Conservation (phyloP, 2,888 invertebrate species). For the Criorhina ranunculi region DNA sequence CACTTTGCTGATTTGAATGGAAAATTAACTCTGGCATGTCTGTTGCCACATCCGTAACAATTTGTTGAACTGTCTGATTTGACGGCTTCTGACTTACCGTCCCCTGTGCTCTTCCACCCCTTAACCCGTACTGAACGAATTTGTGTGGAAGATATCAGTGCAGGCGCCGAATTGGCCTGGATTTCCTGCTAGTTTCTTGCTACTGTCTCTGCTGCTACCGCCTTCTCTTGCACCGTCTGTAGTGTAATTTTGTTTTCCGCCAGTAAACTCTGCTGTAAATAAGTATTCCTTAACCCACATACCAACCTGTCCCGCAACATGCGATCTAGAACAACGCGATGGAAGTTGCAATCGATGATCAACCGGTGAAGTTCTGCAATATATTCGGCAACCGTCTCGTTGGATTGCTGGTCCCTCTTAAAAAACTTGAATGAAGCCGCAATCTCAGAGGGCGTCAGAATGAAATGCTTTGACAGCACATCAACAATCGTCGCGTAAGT, state of each 20-base stretch:
- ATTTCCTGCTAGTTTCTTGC: slow-evolving; percentile 19
- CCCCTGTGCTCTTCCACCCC: neutral
- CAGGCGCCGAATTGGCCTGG: neutral
- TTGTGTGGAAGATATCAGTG: neutral
- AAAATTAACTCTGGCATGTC: neutral
- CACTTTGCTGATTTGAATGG: slow-evolving; percentile 9
- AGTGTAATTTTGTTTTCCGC: slow-evolving; percentile 55
- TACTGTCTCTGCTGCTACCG: slow-evolving; percentile 52
- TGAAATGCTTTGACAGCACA: slow-evolving; percentile 36
- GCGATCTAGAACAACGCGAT: no score
- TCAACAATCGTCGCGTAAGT: neutral
- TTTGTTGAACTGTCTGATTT: neutral
- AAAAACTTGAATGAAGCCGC: slow-evolving; percentile 37
- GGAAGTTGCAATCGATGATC: no score
- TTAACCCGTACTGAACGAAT: neutral
- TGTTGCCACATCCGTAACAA: neutral
- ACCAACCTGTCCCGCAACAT: slow-evolving; percentile 68
- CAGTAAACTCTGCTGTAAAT: slow-evolving; percentile 51
- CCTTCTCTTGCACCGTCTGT: slow-evolving; percentile 45
- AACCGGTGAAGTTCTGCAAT: no score
- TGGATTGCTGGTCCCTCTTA: slow-evolving; percentile 18
- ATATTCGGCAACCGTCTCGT: no score
- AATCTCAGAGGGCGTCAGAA: slow-evolving; percentile 66
- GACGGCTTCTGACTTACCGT: neutral
- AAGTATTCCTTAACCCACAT: slow-evolving; percentile 59